phyloP scores from a whole-genome alignment of 2,113 vertebrate species.

The Tupaia tana region DNA sequence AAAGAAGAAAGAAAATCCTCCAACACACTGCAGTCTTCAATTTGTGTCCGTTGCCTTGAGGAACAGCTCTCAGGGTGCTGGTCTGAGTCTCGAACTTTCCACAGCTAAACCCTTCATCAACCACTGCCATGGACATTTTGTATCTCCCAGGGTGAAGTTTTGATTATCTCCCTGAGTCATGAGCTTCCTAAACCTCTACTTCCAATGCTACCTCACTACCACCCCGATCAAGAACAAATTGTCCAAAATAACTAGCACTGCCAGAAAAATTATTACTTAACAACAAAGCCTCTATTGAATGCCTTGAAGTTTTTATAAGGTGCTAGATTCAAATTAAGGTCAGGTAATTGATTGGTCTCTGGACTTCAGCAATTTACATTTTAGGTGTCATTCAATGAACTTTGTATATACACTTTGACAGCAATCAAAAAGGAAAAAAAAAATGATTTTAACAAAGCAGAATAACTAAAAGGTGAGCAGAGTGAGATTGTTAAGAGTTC shows the following conservation, averaged over 20 bases:
- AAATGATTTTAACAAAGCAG: slow-evolving; percentile 12
- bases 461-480: not conserved
- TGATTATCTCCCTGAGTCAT: not conserved
- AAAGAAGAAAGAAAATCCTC: slow-evolving; percentile 59
- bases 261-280: not conserved
- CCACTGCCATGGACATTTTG: not conserved
- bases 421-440: not conserved
- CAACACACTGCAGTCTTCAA: slow-evolving; percentile 30
- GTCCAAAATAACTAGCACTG: not conserved
- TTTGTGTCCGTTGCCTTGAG: not conserved
- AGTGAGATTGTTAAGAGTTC: not conserved
- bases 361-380: not conserved
- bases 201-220: not conserved
- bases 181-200: not conserved
- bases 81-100: not conserved
- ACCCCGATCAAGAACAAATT: not conserved
- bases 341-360: not conserved
- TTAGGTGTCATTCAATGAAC: not conserved
- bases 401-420: not conserved
- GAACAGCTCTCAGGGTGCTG: not conserved
- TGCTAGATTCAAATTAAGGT: not conserved
- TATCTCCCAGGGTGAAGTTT: not conserved
- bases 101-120: not conserved
- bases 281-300: not conserved
- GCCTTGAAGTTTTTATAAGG: not conserved